A percentile compares a stretch with the other conserved stretches of the same genome.
Conservation (phyloP, 1,140 invertebrate genomes). For the Drosophila sturtevanti region DNA sequence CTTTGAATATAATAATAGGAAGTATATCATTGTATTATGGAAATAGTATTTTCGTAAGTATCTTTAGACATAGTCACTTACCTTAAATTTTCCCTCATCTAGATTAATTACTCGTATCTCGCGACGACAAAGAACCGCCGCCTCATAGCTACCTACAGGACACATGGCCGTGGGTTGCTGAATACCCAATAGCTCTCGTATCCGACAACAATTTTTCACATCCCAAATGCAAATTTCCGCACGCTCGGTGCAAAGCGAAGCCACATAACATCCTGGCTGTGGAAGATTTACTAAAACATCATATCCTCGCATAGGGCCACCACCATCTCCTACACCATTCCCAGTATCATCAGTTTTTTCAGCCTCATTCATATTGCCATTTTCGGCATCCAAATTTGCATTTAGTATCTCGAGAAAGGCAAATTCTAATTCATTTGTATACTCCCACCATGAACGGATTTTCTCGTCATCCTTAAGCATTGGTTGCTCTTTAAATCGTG, state of each 20-base stretch:
- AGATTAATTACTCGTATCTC: conserved; percentile 92
- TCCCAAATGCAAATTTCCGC: conserved; percentile 93
- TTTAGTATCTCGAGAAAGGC: conserved; percentile 79
- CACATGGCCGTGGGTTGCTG: conserved; percentile 88
- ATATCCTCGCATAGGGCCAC: conserved; percentile 45
- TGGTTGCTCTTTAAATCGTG: conserved; percentile 70
- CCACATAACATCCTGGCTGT: conserved; percentile 85
- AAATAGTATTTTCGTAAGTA: not conserved
- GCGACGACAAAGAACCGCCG: conserved; percentile 90
- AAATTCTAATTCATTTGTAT: conserved; percentile 72
- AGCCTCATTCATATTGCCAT: conserved; percentile 17
- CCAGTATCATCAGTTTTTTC: not conserved
- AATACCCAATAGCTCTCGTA: conserved; percentile 88
- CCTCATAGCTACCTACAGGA: conserved; percentile 88
- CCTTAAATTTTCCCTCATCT: conserved; percentile 86
- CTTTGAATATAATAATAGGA: conserved; percentile 28
- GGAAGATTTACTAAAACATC: conserved; percentile 77
- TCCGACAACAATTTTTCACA: conserved; percentile 85
- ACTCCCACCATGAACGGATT: conserved; percentile 69
- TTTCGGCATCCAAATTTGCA: conserved; percentile 53
- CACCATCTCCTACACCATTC: not conserved
- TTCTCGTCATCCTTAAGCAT: conserved; percentile 71
- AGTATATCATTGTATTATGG: no score
- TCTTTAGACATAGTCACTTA: conserved; percentile 15
- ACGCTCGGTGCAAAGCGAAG: conserved; percentile 88